Evolutionary conservation across 2,888 invertebrate species (phyloP).

Genomic region (Melieria omissa): DNA sequence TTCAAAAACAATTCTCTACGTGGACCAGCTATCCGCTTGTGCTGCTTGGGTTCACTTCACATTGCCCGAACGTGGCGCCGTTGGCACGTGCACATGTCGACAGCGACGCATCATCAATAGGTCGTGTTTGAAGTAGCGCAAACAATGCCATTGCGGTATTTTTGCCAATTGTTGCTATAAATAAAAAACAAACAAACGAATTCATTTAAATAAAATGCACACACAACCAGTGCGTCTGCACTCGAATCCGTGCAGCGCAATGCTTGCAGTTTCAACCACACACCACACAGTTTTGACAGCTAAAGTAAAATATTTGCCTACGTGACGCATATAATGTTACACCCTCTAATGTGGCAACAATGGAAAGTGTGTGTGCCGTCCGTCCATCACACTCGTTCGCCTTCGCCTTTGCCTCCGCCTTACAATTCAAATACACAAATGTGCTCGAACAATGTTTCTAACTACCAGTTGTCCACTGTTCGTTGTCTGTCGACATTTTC

Average conservation of each 20-base stretch:
- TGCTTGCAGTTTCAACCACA: too few species aligned
- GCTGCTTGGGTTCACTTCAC: constrained; percentile 35
- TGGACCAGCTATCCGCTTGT: not conserved
- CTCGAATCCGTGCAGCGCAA: not conserved
- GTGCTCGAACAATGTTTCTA: too few species aligned
- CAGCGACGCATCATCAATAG: constrained; percentile 76
- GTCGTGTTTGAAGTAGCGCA: constrained; percentile 83
- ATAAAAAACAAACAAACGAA: constrained; percentile 29
- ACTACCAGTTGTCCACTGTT: too few species aligned
- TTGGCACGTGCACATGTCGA: constrained; percentile 74
- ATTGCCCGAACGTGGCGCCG: constrained; percentile 58
- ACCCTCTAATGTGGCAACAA: not conserved
- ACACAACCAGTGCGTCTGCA: not conserved
- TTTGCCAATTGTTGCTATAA: constrained; percentile 75
- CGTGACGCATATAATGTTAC: not conserved
- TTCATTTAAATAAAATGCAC: constrained; percentile 20
- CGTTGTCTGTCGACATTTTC: too few species aligned
- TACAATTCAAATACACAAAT: not conserved
- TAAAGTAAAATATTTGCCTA: not conserved
- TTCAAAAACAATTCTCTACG: not conserved
- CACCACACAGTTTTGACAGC: not conserved
- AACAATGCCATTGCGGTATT: constrained; percentile 87
- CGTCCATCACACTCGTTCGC: not conserved
- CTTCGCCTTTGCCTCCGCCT: not conserved
- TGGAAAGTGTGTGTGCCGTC: not conserved